Evolutionary conservation across 2,888 invertebrate species (phyloP).

Genomic region (Pristionchus mayeri): DNA sequence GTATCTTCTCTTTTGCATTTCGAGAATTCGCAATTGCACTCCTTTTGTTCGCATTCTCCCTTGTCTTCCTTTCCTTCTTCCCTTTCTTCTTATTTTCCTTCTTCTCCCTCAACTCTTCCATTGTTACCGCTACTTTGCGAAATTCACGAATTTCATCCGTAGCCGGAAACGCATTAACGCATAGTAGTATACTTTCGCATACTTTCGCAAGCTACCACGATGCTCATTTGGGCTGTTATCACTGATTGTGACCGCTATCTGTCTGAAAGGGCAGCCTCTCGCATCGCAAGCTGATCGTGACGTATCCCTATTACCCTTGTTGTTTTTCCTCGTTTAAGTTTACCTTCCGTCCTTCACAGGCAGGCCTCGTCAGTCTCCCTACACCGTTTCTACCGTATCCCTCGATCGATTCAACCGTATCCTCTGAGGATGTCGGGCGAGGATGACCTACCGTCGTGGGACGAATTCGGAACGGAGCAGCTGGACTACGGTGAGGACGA

Average conservation of each 20-base stretch:
- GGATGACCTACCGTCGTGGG: conserved; percentile 53
- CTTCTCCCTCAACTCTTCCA: not conserved
- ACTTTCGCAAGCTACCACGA: no score
- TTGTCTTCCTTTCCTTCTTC: not conserved
- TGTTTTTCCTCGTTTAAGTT: not conserved
- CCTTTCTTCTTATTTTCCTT: not conserved
- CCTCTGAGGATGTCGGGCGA: conserved; percentile 38
- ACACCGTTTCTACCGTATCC: not conserved
- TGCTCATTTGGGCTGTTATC: no score
- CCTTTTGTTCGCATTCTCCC: conserved; percentile 24
- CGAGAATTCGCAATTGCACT: conserved; percentile 8
- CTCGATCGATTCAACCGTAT: conserved; percentile 14
- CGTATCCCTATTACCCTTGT: no score
- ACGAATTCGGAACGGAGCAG: conserved; percentile 52
- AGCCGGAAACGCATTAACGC: no score
- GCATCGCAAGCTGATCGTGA: no score
- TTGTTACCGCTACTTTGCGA: no score
- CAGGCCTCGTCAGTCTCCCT: not conserved
- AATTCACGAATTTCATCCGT: no score
- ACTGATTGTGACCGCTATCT: no score
- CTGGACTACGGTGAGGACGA: conserved; percentile 54
- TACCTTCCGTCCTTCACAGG: not conserved
- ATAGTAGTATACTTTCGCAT: no score
- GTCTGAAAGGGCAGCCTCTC: no score
- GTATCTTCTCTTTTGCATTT: not conserved